Evolutionary conservation across 2,113 vertebrate species (phyloP), one percentile per base, ranked within the genome.

Genomic region (Cololabis saira): DNA sequence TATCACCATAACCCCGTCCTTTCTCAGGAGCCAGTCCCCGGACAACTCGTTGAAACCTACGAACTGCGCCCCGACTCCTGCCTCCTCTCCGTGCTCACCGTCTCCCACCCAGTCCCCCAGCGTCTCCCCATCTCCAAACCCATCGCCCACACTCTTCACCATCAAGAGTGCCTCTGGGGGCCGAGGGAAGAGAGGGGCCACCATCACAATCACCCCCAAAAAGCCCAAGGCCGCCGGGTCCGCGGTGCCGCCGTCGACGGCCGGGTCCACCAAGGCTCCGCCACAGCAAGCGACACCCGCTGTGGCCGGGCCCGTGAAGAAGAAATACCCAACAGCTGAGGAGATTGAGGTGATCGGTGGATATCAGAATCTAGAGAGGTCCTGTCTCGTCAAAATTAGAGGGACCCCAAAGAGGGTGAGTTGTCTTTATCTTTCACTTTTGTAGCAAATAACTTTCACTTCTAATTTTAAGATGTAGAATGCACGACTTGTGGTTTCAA

Each of bases 341-440:
- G 94, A 98, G 84, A 98, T 98, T 24, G 83, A 93, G 89, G 96
- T 98, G 70, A 95, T 97, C 7, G 96, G 96, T 18, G 96, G 96
- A 55, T 97, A 97, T 87, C 92, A 93, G 83, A 92, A 87, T 18
- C 91, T 96, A 49, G 89, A 93, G 48, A 94, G 85, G 73, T 97
- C 96, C 22, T 97, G 96, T 80, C 90, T 98, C 57, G 87, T 87
- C 51, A 96, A 95, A 84, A 92, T 82, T 16, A 91, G 83, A 87
- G 89, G 75, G 1, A 90, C 87, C 5, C 88, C 83, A 8, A 97
- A 95, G 89, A 92, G 87, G 91, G 96, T 97, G 91, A 90, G 92
- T 87, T 21, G 10, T 19, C 50, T 45, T 13, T 11, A 11, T 37
- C 33, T 37, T 37, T 37, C 33, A 37, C 10, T 37, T 11, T 4